phyloP scores from a whole-genome alignment of 2,797 vertebrate species.

The Lepus oiostolus region DNA sequence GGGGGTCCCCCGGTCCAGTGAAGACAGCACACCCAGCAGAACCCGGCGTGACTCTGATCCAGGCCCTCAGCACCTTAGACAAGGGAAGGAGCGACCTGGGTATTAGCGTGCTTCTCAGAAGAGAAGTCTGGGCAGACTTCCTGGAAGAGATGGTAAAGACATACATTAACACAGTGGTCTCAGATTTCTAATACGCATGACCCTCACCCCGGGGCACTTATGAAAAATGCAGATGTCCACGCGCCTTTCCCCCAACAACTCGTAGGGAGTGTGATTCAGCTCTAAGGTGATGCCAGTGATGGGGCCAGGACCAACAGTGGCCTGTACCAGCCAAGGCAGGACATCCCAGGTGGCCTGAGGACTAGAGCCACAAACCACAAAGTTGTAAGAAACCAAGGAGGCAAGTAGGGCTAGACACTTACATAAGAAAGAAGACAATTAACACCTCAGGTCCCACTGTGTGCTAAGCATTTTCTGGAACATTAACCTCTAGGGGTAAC shows the following conservation, averaged over 20 bases:
- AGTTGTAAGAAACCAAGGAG: not conserved
- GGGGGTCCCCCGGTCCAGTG: not conserved
- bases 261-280: not conserved
- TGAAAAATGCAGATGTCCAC: not conserved
- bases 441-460: not conserved
- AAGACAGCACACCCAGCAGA: not conserved
- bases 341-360: not conserved
- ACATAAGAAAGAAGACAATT: not conserved
- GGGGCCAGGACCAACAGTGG: not conserved
- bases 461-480: not conserved
- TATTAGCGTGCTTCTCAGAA: not conserved
- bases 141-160: not conserved
- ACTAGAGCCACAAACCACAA: not conserved
- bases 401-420: not conserved
- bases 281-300: not conserved
- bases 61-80: not conserved
- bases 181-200: not conserved
- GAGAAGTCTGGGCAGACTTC: constrained; percentile 32
- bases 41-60: not conserved
- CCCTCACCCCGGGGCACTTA: not conserved
- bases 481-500: not conserved
- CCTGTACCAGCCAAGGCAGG: not conserved
- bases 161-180: not conserved
- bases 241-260: not conserved
- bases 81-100: not conserved